Percentiles rank a stretch among this genome's conserved stretches.
These are phyloP conservation scores for Euspilapteryx auroguttella DNA, from an alignment of 2,888 invertebrate genomes.

Conservation along the genomic window DNA sequence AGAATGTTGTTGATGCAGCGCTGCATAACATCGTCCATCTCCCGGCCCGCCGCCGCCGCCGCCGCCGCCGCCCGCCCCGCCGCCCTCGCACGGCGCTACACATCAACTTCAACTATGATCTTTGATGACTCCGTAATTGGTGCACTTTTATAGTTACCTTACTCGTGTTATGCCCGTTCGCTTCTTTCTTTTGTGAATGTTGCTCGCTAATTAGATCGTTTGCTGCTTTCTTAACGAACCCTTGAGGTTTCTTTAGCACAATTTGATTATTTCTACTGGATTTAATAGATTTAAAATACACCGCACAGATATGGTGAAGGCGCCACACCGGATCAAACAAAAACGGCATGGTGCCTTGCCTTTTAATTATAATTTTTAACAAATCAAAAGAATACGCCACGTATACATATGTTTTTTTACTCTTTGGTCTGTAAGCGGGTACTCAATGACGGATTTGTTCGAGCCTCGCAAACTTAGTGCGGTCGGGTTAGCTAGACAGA, in stretches of 20 bases:
- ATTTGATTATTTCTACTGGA: too few relatives aligned
- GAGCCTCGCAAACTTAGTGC: conserved; percentile 1
- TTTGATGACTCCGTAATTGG: conserved; percentile 24
- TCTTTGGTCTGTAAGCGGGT: neutral
- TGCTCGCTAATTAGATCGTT: neutral
- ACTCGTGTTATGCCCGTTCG: too few relatives aligned
- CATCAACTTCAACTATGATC: conserved; percentile 17
- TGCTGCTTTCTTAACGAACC: too few relatives aligned
- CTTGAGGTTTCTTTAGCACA: too few relatives aligned
- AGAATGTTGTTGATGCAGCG: conserved; percentile 1
- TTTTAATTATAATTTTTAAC: too few relatives aligned
- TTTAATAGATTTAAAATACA: too few relatives aligned
- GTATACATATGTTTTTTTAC: too few relatives aligned
- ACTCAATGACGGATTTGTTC: conserved; percentile 1
- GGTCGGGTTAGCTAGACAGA: conserved; percentile 8
- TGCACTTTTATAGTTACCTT: conserved; percentile 15
- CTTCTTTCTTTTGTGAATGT: neutral
- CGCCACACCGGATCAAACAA: too few relatives aligned
- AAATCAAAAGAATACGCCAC: too few relatives aligned
- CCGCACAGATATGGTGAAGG: too few relatives aligned
- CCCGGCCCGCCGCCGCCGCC: neutral
- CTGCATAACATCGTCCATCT: neutral
- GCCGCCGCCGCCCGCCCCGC: neutral
- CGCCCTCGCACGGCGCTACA: too few relatives aligned
- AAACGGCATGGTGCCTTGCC: too few relatives aligned